Evolutionary conservation across 2,888 invertebrate genomes (phyloP), one percentile per base, ranked within the genome.

Genomic region (Pyrrhosoma nymphula): DNA sequence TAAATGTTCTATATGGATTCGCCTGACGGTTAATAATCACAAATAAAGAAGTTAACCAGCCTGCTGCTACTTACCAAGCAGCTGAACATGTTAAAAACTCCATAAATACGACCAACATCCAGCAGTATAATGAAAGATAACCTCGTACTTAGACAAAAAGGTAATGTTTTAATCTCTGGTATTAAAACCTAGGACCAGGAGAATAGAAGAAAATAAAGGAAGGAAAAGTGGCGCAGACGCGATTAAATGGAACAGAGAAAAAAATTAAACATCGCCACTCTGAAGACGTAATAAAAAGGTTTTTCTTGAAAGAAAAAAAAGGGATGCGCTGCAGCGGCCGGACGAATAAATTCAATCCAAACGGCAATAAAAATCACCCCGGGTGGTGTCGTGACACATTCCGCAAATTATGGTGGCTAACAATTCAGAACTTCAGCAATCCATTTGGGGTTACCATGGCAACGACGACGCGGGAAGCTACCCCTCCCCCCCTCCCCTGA

Each of bases 371-470:
- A 89, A 89, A 55, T 89, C 55, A 56, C 89, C 89, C 12, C 82
- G 6, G 69, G 26, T n/a, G 56, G 88, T 23, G 88, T 20, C 89
- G 89, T 56, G 89, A 89, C 89, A 89, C 89, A 89, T 55, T 89
- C 89, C 55, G 26, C 89, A 89, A 89, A 89, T 89, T 56, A 89
- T 89, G 89, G 47, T 16, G 56, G 89, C 82, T 35, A 82, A 89
- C 89, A 89, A 89, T 89, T 89, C 14, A 55, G 89, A 89, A 47
- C 89, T 89, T 89, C 56, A 56, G 47, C 89, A 89, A 89, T 89
- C n/a, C 47, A 89, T 89, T 89, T 56, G 56, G 47, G n/a, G 89
- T 89, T 55, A 10, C 89, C n/a, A 89, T 56, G 89, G 89, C 20
- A 89, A 89, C 89, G 55, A 16, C 23, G 55, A 56, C 89, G 16